These are phyloP conservation scores for Unio pictorum DNA, from an alignment of 2,888 invertebrate genomes.

Conservation along the genomic window DNA sequence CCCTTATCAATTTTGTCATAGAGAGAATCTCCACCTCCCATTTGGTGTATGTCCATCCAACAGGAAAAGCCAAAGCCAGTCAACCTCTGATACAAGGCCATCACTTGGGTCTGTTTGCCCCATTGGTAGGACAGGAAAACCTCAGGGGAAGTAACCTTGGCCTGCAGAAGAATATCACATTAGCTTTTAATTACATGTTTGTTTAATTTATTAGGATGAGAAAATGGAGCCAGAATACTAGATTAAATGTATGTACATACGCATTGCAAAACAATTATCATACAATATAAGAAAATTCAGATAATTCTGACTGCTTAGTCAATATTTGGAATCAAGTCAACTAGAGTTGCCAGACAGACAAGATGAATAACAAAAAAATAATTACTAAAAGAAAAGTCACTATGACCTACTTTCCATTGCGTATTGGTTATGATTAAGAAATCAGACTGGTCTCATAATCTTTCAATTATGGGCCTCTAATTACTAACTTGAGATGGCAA, in stretches of 20 bases:
- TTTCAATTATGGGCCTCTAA: too few species aligned
- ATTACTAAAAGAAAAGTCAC: too few species aligned
- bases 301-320: too few species aligned
- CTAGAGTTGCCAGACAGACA: too few species aligned
- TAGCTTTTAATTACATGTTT: not conserved
- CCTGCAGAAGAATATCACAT: conserved; percentile 9
- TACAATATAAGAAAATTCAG: too few species aligned
- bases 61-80: conserved; percentile 56
- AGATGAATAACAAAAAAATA: too few species aligned
- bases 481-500: too few species aligned
- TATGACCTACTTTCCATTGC: too few species aligned
- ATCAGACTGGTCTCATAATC: too few species aligned
- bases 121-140: conserved; percentile 69
- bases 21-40: conserved; percentile 69
- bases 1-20: conserved; percentile 69
- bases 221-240: not conserved
- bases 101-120: conserved; percentile 65
- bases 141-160: conserved; percentile 33
- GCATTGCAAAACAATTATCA: too few species aligned
- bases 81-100: conserved; percentile 55
- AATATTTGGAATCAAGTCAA: too few species aligned
- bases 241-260: not conserved
- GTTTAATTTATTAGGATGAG: not conserved
- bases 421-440: too few species aligned
- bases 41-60: conserved; percentile 70